phyloP scores from a whole-genome alignment of 2,888 invertebrate genomes.

The Lasius platythorax region DNA sequence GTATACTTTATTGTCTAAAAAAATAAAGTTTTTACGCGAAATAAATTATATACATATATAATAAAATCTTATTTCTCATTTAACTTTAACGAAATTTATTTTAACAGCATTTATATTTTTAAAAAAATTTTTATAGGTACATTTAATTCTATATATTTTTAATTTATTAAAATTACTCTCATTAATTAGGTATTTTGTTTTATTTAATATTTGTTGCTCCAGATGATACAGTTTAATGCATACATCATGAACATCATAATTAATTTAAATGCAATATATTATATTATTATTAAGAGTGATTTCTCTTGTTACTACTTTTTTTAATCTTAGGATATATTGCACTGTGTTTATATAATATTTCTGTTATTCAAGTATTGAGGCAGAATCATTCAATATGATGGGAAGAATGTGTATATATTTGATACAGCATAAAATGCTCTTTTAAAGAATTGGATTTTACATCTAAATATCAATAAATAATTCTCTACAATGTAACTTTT shows the following conservation, averaged over 20 bases:
- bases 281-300: conserved; percentile 1
- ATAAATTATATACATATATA: not conserved
- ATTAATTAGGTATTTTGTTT: not conserved
- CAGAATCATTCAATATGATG: not conserved
- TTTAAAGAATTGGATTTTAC: conserved; percentile 6
- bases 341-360: not conserved
- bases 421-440: not conserved
- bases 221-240: not conserved
- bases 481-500: conserved; percentile 22
- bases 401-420: not conserved
- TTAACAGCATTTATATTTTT: not conserved
- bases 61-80: not conserved
- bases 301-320: not conserved
- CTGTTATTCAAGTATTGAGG: conserved; percentile 9
- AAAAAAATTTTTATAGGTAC: not conserved
- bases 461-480: conserved; percentile 28
- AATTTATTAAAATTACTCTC: not conserved
- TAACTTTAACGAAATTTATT: not conserved
- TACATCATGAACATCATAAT: not conserved
- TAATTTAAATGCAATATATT: conserved; percentile 2
- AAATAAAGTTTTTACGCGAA: not conserved
- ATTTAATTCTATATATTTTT: not conserved
- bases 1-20: not conserved
- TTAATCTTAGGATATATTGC: not conserved
- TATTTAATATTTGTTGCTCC: not conserved